Evolutionary conservation across 2,113 vertebrate genomes (phyloP), one percentile per base, ranked within the genome.

Genomic region (Paralichthys olivaceus): DNA sequence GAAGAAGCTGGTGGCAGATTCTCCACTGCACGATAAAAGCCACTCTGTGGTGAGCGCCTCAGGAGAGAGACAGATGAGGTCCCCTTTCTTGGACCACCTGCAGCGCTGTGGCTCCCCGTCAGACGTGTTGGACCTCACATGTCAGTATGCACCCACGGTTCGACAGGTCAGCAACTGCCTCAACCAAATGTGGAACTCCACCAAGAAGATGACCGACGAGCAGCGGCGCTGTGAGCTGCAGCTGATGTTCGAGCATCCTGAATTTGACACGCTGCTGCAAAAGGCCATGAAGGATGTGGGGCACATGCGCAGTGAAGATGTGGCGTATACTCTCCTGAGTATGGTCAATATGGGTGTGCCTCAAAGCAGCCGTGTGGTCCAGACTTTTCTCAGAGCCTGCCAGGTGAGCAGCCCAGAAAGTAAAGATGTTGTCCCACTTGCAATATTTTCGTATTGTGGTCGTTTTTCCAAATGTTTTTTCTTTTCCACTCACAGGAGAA

Each of bases 181-280:
- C 26, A 87, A 57, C 19, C 83, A 54, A 0, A 92, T 95, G 73
- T 98, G 97, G 97, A 80, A 45, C 70, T 88, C 89, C 34, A 80
- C 76, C 1, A 97, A 96, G 77, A 92, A 37, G 37, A 86, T 97
- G 74, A 86, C 95, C 0, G 87, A 93, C 0, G 95, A 96, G 32
- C 95, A 97, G 91, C 91, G 53, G 56, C 91, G 32, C 56, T 93
- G 84, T 0, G 96, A 99, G 89, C 95, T 83, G 70, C 92, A 81
- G 54, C 87, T 97, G 75, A 96, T 98, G 91, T 94, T 95, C 1
- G 89, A 94, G 56, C 96, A 99, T 69, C 94, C 95, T 0, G 87
- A 28, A 0, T 97, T 98, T 8, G 69, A 56, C 1, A 84, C 58
- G 26, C 88, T 99, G 1, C 95, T 97, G 75, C 92, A 95, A 37